Base-by-base conservation (phyloP, 2,113 vertebrate species). In the Catharus minimus region DNA sequence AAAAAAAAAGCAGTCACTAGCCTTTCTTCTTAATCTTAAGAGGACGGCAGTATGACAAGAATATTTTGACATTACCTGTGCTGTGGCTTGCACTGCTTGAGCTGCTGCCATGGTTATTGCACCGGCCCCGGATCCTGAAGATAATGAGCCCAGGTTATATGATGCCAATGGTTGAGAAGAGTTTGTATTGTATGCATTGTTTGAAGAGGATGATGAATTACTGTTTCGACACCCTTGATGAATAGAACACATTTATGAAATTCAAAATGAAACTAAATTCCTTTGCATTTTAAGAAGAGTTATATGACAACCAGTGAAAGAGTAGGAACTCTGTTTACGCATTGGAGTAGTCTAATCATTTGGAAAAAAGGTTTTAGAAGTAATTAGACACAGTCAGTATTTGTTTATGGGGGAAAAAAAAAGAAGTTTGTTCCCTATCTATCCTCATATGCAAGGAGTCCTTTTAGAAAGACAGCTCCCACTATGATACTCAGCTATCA, bases 91-190 rank as follows among this genome's bases (percentile, higher is more conserved):
- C 27, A 99, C 99, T 38, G 99, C 99, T 96, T 99, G 99, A n/a
- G 99, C 99, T 19, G 99, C 99, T 74, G 99, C 99, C 98, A 99
- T 99, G 96, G 98, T 99, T 97, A 99, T 99, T 91, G 99, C 99
- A n/a, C 99, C 99, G 18, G 99, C 99, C 49, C 99, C 99, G 5
- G 98, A 98, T 58, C 98, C 98, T 30, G 98, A 98, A 41, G 99
- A 98, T 93, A 99, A 97, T 18, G 99, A 98, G 97, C 98, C 98
- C 90, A 99, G 98, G 94, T 98, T 99, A 97, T 99, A 99, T 84
- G 99, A 99, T 88, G 98, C 96, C 95, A 99, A 97, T 60, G 99
- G 98, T 93, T 99, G 99, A 82, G 99, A 98, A 82, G 99, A 98
- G 97, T 98, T 99, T 88, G 99, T 98, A 68, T 95, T 99, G 97